These are phyloP conservation scores for Poecilobothrus nobilitatus DNA, from an alignment of 2,888 invertebrate species.

Conservation along the genomic window DNA sequence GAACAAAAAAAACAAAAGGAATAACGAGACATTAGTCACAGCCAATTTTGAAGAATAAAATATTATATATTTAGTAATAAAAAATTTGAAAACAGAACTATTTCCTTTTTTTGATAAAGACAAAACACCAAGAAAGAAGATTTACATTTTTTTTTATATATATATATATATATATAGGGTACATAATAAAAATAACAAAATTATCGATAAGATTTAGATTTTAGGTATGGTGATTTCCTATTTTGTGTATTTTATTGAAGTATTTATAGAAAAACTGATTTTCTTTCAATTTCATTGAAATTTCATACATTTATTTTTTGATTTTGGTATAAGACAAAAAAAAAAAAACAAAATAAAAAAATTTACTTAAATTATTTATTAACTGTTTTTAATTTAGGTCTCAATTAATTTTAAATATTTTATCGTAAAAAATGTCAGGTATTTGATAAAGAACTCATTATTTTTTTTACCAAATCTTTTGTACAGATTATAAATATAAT, in stretches of 20 bases:
- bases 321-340: too few relatives aligned
- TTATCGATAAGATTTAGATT: background rate
- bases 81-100: background rate
- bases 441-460: background rate
- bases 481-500: background rate
- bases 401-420: background rate
- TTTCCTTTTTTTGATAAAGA: constrained; percentile 9
- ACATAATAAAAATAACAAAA: background rate
- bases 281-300: too few relatives aligned
- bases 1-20: background rate
- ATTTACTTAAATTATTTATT: too few relatives aligned
- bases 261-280: too few relatives aligned
- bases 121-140: background rate
- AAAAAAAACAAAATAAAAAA: too few relatives aligned
- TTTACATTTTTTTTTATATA: too few relatives aligned
- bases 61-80: background rate
- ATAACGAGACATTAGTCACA: constrained; percentile 11
- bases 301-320: too few relatives aligned
- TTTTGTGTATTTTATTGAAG: too few relatives aligned
- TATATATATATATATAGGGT: background rate
- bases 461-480: background rate
- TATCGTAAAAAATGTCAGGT: too few relatives aligned
- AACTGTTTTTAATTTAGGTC: background rate
- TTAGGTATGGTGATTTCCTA: background rate
- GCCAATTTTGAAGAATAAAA: constrained; percentile 8